phyloP scores from a whole-genome alignment of 2,113 vertebrate genomes.

The Rutilus rutilus region DNA sequence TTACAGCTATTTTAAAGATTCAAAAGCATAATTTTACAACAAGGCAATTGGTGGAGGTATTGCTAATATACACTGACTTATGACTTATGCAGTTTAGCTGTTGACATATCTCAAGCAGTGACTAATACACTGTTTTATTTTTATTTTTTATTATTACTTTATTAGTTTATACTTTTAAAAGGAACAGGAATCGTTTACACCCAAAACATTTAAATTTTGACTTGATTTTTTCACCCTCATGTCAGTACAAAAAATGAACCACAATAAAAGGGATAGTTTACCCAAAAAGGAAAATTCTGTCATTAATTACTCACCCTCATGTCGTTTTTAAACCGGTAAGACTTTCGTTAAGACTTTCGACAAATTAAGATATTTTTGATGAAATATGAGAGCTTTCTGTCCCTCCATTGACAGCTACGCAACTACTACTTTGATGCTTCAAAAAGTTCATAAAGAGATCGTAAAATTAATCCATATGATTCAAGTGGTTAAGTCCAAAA shows the following conservation, averaged over 20 bases:
- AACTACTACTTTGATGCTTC: too few species aligned
- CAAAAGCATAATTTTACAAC: background rate
- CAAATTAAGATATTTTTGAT: too few species aligned
- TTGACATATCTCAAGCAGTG: background rate
- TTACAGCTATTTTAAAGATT: constrained; percentile 9
- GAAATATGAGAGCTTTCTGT: too few species aligned
- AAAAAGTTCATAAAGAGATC: too few species aligned
- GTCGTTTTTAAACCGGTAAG: too few species aligned
- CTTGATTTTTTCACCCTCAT: background rate
- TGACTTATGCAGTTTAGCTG: background rate
- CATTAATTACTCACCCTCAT: too few species aligned
- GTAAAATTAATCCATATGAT: too few species aligned
- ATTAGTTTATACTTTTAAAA: background rate
- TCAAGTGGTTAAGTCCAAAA: too few species aligned
- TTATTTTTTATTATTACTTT: background rate
- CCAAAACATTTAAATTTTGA: background rate
- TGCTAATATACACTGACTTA: background rate
- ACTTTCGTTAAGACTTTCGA: too few species aligned
- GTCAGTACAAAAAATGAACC: background rate
- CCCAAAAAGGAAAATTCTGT: too few species aligned
- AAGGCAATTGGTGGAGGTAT: background rate
- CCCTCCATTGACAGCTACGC: too few species aligned
- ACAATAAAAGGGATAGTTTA: too few species aligned
- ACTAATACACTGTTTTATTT: background rate
- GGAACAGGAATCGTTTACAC: background rate